Base-by-base conservation (phyloP, 1,140 invertebrate genomes). In the Coptotermes formosanus region DNA sequence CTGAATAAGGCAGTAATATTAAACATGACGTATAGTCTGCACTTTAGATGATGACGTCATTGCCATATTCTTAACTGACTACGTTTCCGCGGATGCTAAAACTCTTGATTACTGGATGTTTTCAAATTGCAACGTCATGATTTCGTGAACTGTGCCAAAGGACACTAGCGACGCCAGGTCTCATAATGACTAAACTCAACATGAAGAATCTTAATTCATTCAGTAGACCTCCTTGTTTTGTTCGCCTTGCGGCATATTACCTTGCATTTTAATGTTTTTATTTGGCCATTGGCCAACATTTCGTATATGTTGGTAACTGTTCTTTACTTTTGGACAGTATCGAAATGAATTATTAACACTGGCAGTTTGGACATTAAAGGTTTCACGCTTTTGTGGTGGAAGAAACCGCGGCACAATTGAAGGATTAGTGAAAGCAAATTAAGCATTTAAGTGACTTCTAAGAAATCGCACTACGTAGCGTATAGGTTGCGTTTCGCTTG, bases 61-160 rank as follows among this genome's bases (percentile, higher is more conserved):
- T 25, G 25, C 25, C n/a, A 30, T 30, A 6, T 55, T 55, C 52
- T 21, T n/a, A 75, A 30, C n/a, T 75, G n/a, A 3, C 64, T 75
- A 75, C 25, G 64, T 75, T 75, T 75, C 64, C 64, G 64, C 25
- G 64, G n/a, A 75, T 75, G 14, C 64, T 75, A 75, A 75, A 75
- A 75, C 64, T 75, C n/a, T 30, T 75, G 64, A 75, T 75, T 75
- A 75, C 64, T 75, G 8, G 14, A 75, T 7, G 25, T 75, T 75
- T 75, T 30, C n/a, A 75, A 75, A 4, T 30, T 75, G 64, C 64
- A 75, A n/a, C 64, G 64, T 75, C 64, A 75, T 14, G 1, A 75
- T 30, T 75, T 30, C 14, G n/a, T 30, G n/a, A 75, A 75, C 11
- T 75, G 19, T 19, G 8, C 59, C 19, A 75, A 75, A 75, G 64